Percentiles rank a stretch among this genome's conserved stretches.
Conservation (phyloP, 2,797 vertebrate genomes). For the Sebastes reedi region DNA sequence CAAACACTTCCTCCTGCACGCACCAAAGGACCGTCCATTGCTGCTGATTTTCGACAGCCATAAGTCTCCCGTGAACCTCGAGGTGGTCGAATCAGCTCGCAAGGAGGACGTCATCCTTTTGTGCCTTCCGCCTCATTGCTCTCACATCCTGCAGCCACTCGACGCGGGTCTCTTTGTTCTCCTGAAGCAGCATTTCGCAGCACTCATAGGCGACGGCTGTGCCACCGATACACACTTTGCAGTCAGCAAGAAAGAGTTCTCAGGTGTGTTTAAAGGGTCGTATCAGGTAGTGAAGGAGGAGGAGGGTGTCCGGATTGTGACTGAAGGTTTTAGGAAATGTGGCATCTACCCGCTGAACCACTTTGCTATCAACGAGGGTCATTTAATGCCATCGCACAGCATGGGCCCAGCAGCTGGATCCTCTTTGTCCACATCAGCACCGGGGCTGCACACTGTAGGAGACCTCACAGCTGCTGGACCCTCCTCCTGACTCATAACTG, state of each 20-base stretch:
- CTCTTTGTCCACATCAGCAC: conserved; percentile 27
- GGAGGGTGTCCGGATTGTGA: conserved; percentile 66
- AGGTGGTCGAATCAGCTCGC: conserved; percentile 74
- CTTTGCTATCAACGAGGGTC: conserved; percentile 39
- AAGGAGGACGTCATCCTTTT: conserved; percentile 68
- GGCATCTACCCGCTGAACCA: conserved; percentile 68
- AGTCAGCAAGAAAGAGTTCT: conserved; percentile 78
- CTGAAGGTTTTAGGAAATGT: conserved; percentile 72
- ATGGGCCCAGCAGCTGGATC: conserved; percentile 22
- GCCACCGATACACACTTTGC: conserved; percentile 50
- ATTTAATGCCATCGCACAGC: conserved; percentile 43
- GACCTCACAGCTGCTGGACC: conserved; percentile 49
- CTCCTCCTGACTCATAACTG: conserved; percentile 29
- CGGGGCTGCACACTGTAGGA: conserved; percentile 21
- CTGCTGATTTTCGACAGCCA: conserved; percentile 74
- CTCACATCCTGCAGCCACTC: conserved; percentile 74
- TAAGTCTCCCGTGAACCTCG: conserved; percentile 71
- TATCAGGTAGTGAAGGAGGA: conserved; percentile 66
- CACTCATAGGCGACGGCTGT: conserved; percentile 37
- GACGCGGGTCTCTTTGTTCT: conserved; percentile 60
- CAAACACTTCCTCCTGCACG: conserved; percentile 67
- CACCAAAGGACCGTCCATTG: conserved; percentile 64
- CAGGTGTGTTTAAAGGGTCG: conserved; percentile 61
- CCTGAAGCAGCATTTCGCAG: conserved; percentile 62
- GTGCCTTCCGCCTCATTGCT: conserved; percentile 74